Evolutionary conservation across 2,888 invertebrate genomes (phyloP), one percentile per base, ranked within the genome.

Genomic region (Dolichomitus sp.): DNA sequence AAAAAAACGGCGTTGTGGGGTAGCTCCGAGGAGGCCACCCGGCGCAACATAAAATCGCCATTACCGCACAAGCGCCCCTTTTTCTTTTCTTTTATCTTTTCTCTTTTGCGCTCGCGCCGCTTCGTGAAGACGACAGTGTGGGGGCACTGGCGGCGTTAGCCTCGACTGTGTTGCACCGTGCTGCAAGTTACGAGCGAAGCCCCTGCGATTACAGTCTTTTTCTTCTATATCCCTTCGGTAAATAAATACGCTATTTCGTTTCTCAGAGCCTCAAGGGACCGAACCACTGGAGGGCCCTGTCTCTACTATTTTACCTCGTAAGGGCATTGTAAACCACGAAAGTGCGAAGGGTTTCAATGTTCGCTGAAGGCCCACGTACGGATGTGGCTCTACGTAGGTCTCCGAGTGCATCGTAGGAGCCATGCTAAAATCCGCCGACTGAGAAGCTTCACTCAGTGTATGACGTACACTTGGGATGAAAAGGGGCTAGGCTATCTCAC

Each of bases 21-120:
- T 66, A 40, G 33, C 69, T 57, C 57, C 12, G 80, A 72, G 74
- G 57, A 80, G 74, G 72, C 81, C 85, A 84, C 75, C 84, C 84
- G 81, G 86, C 85, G 87, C 80, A 87, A 90, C 90, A 90, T 91
- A 89, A 91, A 91, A 91, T 90, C 84, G 87, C 89, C 89, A 91
- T 91, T 91, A 91, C 87, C 81, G 80, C 75, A 69, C 40, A 61
- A 80, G 69, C 65, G 78, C 61, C 27, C 14, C 27, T 48, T 70
- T 54, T 69, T 59, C 30, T 57, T 66, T 75, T 42, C 73, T 76
- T 37, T 37, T 33, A 54, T 77, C 57, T 82, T 82, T 70, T 79
- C 74, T 75, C 66, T 50, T 27, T 11, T 33, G 50, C 40, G 48
- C 73, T 63, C 30, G 19, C 40, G 42, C 19, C 23, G 12, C 30